Conservation (phyloP, 1,140 invertebrate genomes). For the Sycobia sp. region DNA sequence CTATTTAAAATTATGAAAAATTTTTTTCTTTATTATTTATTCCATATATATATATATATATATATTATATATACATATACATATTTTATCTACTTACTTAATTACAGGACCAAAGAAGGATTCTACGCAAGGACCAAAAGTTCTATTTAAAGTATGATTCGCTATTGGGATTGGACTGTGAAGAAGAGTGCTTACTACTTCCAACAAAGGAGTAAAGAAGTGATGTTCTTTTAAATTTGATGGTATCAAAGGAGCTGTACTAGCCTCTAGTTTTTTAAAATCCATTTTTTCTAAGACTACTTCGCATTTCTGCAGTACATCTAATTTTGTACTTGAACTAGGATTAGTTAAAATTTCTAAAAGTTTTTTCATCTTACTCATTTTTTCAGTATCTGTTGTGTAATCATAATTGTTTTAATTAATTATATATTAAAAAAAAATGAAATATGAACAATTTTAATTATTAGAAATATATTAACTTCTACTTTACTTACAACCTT, state of each 20-base stretch:
- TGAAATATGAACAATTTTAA: neutral
- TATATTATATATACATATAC: too few species aligned
- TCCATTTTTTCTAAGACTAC: slow-evolving; percentile 83
- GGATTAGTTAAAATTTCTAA: slow-evolving; percentile 89
- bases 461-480: too few species aligned
- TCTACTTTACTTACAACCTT: slow-evolving; percentile 66
- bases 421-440: slow-evolving; percentile 15
- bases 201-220: slow-evolving; percentile 81
- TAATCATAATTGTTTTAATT: slow-evolving; percentile 32
- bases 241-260: slow-evolving; percentile 52
- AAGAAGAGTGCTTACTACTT: slow-evolving; percentile 79
- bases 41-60: too few species aligned
- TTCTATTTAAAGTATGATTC: slow-evolving; percentile 88
- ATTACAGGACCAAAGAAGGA: slow-evolving; percentile 86
- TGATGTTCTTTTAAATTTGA: slow-evolving; percentile 69
- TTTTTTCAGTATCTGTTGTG: slow-evolving; percentile 76
- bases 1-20: too few species aligned
- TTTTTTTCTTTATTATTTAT: too few species aligned
- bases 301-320: slow-evolving; percentile 92
- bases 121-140: slow-evolving; percentile 88
- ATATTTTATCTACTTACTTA: slow-evolving; percentile 66
- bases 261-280: slow-evolving; percentile 72
- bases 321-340: slow-evolving; percentile 82
- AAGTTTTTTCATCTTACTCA: slow-evolving; percentile 89
- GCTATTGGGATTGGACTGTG: slow-evolving; percentile 70